Conservation (phyloP, 2,113 vertebrate species). For the Serilophus lunatus region DNA sequence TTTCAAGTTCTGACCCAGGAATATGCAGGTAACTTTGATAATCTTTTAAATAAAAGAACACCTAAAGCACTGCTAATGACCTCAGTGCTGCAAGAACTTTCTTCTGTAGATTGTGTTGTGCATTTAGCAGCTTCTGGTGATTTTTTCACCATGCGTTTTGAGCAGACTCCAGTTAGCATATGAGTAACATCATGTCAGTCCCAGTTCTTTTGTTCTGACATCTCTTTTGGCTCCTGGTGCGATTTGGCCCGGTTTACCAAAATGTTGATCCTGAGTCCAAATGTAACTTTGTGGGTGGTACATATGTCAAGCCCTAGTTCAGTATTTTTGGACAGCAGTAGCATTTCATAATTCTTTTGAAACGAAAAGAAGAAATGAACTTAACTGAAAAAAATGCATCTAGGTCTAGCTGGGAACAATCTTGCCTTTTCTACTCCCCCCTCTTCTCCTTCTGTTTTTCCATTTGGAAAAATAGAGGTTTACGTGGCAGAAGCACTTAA, state of each 20-base stretch:
- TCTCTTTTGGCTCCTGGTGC: slow-evolving; percentile 43
- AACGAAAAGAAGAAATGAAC: neutral
- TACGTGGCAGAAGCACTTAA: slow-evolving; percentile 21
- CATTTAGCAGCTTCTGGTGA: slow-evolving; percentile 3
- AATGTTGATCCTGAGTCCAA: slow-evolving; percentile 53
- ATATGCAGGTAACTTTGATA: neutral
- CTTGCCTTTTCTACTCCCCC: neutral
- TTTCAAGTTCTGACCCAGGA: slow-evolving; percentile 5
- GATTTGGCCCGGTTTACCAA: slow-evolving; percentile 36
- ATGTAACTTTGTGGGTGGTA: slow-evolving; percentile 58
- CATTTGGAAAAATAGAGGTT: slow-evolving; percentile 33
- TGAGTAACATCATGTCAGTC: slow-evolving; percentile 51
- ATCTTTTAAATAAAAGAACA: neutral
- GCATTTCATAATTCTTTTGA: slow-evolving; percentile 41
- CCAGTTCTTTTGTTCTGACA: slow-evolving; percentile 49
- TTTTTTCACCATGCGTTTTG: neutral
- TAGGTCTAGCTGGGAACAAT: slow-evolving; percentile 2
- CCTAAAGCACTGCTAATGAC: neutral
- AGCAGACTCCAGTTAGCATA: slow-evolving; percentile 43
- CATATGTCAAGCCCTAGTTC: slow-evolving; percentile 43
- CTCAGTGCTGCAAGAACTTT: neutral
- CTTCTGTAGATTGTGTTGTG: neutral
- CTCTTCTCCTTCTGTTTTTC: neutral
- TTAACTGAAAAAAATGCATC: slow-evolving; percentile 7
- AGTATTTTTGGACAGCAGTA: slow-evolving; percentile 48